A percentile compares a stretch with the other conserved stretches of the same genome.
phyloP scores from a whole-genome alignment of 2,113 vertebrate species.

The Etia nguti region DNA sequence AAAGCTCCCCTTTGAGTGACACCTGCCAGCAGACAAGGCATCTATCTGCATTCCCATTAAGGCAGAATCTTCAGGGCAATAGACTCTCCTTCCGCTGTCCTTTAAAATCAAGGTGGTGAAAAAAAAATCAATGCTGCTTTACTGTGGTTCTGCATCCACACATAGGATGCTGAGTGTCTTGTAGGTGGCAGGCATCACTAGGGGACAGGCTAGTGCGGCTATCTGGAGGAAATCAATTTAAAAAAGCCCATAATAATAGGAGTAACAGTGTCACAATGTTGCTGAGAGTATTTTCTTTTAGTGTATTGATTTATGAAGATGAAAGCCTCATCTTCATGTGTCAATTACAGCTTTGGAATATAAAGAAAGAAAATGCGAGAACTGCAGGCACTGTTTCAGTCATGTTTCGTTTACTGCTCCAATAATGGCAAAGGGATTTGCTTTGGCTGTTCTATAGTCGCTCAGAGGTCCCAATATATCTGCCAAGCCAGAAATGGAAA shows the following conservation, averaged over 20 bases:
- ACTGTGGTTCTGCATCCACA: constrained; percentile 42
- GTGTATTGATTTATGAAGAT: not conserved
- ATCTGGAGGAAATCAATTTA: constrained; percentile 47
- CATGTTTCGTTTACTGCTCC: constrained; percentile 13
- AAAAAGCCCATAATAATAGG: not conserved
- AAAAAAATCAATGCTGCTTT: constrained; percentile 56
- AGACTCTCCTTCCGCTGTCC: constrained; percentile 39
- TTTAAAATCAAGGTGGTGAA: constrained; percentile 47
- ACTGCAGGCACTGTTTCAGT: not conserved
- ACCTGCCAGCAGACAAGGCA: constrained; percentile 23
- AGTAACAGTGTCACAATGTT: not conserved
- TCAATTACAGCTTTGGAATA: not conserved
- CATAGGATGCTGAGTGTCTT: constrained; percentile 2
- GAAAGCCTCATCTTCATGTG: not conserved
- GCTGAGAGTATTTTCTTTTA: not conserved
- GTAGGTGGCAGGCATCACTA: not conserved
- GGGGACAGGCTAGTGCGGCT: not conserved
- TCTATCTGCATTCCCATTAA: constrained; percentile 15
- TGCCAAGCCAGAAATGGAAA: not conserved
- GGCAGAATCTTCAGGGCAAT: not conserved
- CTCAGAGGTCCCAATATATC: constrained; percentile 21
- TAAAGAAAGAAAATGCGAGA: not conserved
- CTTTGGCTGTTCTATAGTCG: constrained; percentile 5
- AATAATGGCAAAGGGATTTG: constrained; percentile 18
- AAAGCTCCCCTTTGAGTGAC: constrained; percentile 21